Percentiles rank a stretch among this genome's conserved stretches.
These are phyloP conservation scores for Acipenser transmontanus DNA, from an alignment of 2,797 vertebrate species.

Conservation along the genomic window DNA sequence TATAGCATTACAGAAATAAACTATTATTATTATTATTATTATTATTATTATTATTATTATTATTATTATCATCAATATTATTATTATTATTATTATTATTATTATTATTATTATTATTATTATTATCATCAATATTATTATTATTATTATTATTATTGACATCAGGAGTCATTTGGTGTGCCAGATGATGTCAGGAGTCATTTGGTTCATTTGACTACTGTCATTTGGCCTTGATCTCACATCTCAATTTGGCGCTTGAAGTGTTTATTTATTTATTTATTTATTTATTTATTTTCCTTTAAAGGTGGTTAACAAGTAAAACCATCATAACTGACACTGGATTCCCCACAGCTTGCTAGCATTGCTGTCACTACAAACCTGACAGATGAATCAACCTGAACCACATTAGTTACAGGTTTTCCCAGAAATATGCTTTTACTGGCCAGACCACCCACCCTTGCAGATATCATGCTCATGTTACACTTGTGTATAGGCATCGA, in stretches of 20 bases:
- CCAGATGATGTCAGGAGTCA: constrained; percentile 61
- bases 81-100: no score
- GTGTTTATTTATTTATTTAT: constrained; percentile 26
- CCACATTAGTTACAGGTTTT: not conserved
- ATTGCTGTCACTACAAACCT: not conserved
- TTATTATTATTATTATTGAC: no score
- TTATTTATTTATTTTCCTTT: constrained; percentile 29
- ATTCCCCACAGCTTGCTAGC: not conserved
- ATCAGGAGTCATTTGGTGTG: constrained; percentile 47
- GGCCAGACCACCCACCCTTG: not conserved
- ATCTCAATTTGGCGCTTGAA: constrained; percentile 52
- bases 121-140: no score
- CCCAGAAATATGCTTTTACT: not conserved
- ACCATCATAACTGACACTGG: not conserved
- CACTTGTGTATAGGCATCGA: not conserved
- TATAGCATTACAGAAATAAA: no score
- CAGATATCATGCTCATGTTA: not conserved
- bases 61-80: no score
- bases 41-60: no score
- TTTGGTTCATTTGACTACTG: constrained; percentile 47
- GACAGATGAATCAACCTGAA: not conserved
- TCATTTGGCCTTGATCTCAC: constrained; percentile 46
- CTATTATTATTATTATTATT: no score
- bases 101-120: no score
- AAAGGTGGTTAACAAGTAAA: constrained; percentile 30